A percentile compares a stretch with the other conserved stretches of the same genome.
phyloP scores from a whole-genome alignment of 2,888 invertebrate genomes.

The Didymodactylos carnosus region DNA sequence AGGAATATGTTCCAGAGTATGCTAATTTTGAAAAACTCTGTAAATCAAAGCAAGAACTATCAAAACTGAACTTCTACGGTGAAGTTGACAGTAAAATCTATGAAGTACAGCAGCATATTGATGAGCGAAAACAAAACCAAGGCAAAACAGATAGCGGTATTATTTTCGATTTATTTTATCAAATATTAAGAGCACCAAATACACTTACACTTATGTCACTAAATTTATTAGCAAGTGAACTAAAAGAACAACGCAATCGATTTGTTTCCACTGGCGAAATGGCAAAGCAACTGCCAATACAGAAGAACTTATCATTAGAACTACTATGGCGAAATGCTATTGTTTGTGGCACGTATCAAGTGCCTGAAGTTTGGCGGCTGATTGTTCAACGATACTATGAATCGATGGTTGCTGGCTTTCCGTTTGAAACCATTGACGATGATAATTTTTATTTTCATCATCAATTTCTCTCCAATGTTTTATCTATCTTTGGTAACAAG shows the following conservation, averaged over 20 bases:
- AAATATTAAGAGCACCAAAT: not conserved
- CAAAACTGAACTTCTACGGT: not conserved
- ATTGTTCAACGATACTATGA: not conserved
- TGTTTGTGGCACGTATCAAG: not conserved
- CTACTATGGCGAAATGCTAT: not conserved
- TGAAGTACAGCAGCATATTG: not conserved
- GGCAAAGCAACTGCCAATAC: not conserved
- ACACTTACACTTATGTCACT: not conserved
- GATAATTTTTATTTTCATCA: conserved; percentile 1
- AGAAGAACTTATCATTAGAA: not conserved
- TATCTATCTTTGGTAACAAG: not conserved
- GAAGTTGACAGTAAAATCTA: not conserved
- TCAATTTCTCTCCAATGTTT: not conserved
- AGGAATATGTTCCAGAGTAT: not conserved
- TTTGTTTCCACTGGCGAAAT: not conserved
- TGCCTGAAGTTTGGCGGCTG: fast-evolving
- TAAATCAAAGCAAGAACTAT: too few species aligned
- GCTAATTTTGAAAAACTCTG: not conserved
- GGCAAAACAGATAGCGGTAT: not conserved
- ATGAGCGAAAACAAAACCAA: not conserved
- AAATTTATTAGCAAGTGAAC: not conserved
- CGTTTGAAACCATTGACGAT: conserved; percentile 3
- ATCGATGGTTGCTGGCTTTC: not conserved
- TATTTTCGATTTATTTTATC: not conserved
- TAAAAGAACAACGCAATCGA: not conserved